These are phyloP conservation scores for Macaria notata DNA, from an alignment of 2,888 invertebrate genomes.

Conservation along the genomic window DNA sequence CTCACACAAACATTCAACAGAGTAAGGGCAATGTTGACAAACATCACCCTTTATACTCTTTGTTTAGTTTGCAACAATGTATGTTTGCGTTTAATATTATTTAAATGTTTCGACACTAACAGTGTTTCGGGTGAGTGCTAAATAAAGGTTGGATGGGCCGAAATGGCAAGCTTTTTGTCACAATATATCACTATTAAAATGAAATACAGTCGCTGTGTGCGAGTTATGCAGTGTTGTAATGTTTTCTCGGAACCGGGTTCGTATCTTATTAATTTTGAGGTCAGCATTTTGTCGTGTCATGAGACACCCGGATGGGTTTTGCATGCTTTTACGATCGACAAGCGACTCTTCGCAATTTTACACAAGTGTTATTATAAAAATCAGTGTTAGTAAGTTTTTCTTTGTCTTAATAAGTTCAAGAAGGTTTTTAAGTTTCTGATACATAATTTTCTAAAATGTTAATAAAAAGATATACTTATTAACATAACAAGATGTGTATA, in stretches of 20 bases:
- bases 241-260: conserved; percentile 23
- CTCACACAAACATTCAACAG: conserved; percentile 28
- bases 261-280: conserved; percentile 23
- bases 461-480: too few relatives aligned
- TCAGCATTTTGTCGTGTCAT: conserved; percentile 23
- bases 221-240: conserved; percentile 14
- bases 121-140: conserved; percentile 41
- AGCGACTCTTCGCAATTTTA: neutral
- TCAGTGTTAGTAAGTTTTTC: neutral
- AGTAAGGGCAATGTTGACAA: conserved; percentile 67
- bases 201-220: conserved; percentile 4
- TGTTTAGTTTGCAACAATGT: conserved; percentile 65
- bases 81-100: conserved; percentile 58
- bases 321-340: conserved; percentile 9
- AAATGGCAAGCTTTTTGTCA: conserved; percentile 5
- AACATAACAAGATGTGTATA: too few relatives aligned
- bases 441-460: too few relatives aligned
- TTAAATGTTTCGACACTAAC: conserved; percentile 54
- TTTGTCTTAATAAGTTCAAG: too few relatives aligned
- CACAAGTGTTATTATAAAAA: neutral
- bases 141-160: conserved; percentile 9
- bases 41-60: conserved; percentile 65
- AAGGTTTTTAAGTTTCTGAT: too few relatives aligned
- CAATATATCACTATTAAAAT: conserved; percentile 14
- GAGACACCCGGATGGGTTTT: conserved; percentile 19